A percentile compares a stretch with the other conserved stretches of the same genome.
These are phyloP conservation scores for Dasysyrphus tricinctus DNA, from an alignment of 2,888 invertebrate genomes.

Conservation along the genomic window DNA sequence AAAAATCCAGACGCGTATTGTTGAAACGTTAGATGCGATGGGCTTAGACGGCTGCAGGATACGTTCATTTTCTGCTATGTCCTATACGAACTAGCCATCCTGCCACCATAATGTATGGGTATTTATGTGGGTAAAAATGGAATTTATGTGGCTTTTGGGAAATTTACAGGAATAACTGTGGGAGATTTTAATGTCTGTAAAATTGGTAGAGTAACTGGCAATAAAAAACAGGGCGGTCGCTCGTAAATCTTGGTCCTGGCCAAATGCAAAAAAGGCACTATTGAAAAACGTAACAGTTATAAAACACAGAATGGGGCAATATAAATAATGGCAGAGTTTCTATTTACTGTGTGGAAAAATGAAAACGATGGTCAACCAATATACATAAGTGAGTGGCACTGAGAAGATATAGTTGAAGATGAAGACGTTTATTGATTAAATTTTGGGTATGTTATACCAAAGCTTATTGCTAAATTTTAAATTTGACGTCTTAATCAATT, in stretches of 20 bases:
- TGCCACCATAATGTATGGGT: conserved; percentile 73
- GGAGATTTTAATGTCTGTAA: conserved; percentile 75
- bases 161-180: conserved; percentile 74
- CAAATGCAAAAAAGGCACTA: conserved; percentile 64
- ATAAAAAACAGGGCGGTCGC: conserved; percentile 71
- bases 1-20: conserved; percentile 49
- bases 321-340: conserved; percentile 39
- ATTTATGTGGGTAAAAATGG: conserved; percentile 73
- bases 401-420: neutral
- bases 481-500: neutral
- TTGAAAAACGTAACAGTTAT: conserved; percentile 47
- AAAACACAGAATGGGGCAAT: conserved; percentile 21
- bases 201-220: conserved; percentile 73
- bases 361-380: conserved; percentile 10
- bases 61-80: conserved; percentile 56
- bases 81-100: conserved; percentile 62
- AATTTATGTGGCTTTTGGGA: conserved; percentile 75
- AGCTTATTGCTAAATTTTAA: neutral
- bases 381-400: neutral
- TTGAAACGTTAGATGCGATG: conserved; percentile 53
- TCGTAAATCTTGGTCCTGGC: conserved; percentile 67
- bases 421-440: conserved; percentile 2
- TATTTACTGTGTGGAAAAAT: neutral
- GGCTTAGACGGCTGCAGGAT: conserved; percentile 45
- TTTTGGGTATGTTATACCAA: neutral